Evolutionary conservation across 1,140 invertebrate species (phyloP), one percentile per base, ranked within the genome.

Genomic region (Megalonaias nervosa): DNA sequence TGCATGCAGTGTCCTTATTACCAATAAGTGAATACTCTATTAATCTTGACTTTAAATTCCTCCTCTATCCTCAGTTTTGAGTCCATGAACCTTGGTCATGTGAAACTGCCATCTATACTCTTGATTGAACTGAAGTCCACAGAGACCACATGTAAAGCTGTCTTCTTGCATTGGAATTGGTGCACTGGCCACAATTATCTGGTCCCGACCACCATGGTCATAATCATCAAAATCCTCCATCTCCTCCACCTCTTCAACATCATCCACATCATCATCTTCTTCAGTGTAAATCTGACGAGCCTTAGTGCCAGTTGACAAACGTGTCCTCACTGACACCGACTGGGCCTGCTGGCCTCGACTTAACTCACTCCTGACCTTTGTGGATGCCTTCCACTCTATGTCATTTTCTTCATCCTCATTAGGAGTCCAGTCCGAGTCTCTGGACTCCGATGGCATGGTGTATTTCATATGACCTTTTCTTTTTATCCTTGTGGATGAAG

Each of bases 81-180:
- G 65, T 3, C 70, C 64, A 64, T 78, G 76, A 14, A 78, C 76
- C 64, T 78, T 78, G 26, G 74, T 74, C 71, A 73, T 67, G 56
- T 78, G 76, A 31, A 73, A 78, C 5, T 78, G 70, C 58, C 55
- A 64, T 56, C 76, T 66, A 56, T 78, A 78, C 17, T 73, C 58
- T 26, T 78, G 76, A 55, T 78, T 78, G 59, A 78, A 78, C n/a
- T 78, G 71, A 21, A 78, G 38, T 64, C 76, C 76, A 65, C 76
- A 78, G 13, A 78, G 14, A n/a, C n/a, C 56, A 73, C 76, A 78
- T 38, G 56, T 72, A 19, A 26, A 68, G 17, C 59, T 38, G n/a
- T 48, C 66, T 17, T 48, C 60, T 59, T 38, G 17, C 4, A 56
- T n/a, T 17, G 23, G 13, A 26, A 13, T 70, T 23, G 67, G 21